Evolutionary conservation across 1,140 invertebrate genomes (phyloP).

Genomic region (Drosophila punjabiensis): DNA sequence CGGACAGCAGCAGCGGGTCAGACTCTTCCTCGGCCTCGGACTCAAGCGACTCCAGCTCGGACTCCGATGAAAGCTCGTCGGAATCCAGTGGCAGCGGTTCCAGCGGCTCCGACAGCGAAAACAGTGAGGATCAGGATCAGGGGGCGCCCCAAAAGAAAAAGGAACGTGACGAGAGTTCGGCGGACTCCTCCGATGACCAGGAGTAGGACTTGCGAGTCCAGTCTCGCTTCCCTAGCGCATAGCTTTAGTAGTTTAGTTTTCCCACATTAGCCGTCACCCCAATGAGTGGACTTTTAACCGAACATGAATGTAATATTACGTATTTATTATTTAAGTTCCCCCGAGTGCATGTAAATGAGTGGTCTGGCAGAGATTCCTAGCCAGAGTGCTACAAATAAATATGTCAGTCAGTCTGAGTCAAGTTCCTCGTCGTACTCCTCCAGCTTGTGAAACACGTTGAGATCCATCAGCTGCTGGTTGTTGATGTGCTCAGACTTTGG

Average conservation of each 20-base stretch:
- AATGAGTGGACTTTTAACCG: constrained; percentile 15
- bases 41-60: constrained; percentile 60
- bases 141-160: constrained; percentile 62
- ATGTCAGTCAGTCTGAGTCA: constrained; percentile 52
- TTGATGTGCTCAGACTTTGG: constrained; percentile 47
- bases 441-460: constrained; percentile 25
- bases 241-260: constrained; percentile 79
- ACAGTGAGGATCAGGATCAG: constrained; percentile 46
- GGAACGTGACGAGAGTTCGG: constrained; percentile 50
- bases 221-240: constrained; percentile 28
- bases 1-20: constrained; percentile 63
- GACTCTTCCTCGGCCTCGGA: constrained; percentile 67
- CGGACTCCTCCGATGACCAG: constrained; percentile 61
- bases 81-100: constrained; percentile 50
- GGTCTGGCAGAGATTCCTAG: constrained; percentile 5
- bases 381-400: constrained; percentile 18
- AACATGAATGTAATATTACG: constrained; percentile 21
- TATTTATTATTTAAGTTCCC: constrained; percentile 21
- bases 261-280: constrained; percentile 4
- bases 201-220: too few species aligned
- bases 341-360: constrained; percentile 4
- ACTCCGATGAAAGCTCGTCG: constrained; percentile 57
- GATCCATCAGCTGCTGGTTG: constrained; percentile 49
- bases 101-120: constrained; percentile 62
- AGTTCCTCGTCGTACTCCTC: constrained; percentile 43